These are phyloP conservation scores for Pseudoips prasinana DNA, from an alignment of 2,888 invertebrate species.

Conservation along the genomic window DNA sequence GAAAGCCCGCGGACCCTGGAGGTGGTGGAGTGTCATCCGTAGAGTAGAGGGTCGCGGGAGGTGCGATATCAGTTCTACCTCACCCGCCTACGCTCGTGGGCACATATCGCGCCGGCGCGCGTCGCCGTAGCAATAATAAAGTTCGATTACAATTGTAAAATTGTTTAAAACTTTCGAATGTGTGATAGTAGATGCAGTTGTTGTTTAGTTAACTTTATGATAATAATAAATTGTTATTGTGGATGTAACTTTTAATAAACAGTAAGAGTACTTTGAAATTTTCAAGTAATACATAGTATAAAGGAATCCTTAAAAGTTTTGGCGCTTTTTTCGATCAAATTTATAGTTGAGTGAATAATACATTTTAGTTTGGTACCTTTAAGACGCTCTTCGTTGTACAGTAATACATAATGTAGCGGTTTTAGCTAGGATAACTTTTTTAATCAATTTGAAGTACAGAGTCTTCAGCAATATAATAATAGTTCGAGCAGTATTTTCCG, in stretches of 20 bases:
- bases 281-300: slow-evolving; percentile 59
- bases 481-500: slow-evolving; percentile 60
- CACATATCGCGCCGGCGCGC: slow-evolving; percentile 58
- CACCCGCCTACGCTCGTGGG: slow-evolving; percentile 17
- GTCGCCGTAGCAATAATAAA: slow-evolving; percentile 79
- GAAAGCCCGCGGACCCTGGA: neutral
- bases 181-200: slow-evolving; percentile 83
- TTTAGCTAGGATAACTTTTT: slow-evolving; percentile 80
- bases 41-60: neutral
- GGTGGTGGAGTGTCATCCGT: neutral
- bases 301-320: slow-evolving; percentile 46
- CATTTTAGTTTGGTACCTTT: slow-evolving; percentile 56
- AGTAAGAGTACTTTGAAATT: slow-evolving; percentile 65
- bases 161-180: slow-evolving; percentile 82
- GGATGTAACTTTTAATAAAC: slow-evolving; percentile 78
- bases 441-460: slow-evolving; percentile 70
- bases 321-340: slow-evolving; percentile 68
- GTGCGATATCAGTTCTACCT: slow-evolving; percentile 1
- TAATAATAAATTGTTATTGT: slow-evolving; percentile 79
- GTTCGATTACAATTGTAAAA: slow-evolving; percentile 79
- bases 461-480: slow-evolving; percentile 65
- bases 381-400: slow-evolving; percentile 76
- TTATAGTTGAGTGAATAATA: slow-evolving; percentile 53
- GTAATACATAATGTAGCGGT: slow-evolving; percentile 74
- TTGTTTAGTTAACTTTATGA: slow-evolving; percentile 81